Evolutionary conservation across 2,888 invertebrate genomes (phyloP), one percentile per base, ranked within the genome.

Genomic region (Pelosia muscerda): DNA sequence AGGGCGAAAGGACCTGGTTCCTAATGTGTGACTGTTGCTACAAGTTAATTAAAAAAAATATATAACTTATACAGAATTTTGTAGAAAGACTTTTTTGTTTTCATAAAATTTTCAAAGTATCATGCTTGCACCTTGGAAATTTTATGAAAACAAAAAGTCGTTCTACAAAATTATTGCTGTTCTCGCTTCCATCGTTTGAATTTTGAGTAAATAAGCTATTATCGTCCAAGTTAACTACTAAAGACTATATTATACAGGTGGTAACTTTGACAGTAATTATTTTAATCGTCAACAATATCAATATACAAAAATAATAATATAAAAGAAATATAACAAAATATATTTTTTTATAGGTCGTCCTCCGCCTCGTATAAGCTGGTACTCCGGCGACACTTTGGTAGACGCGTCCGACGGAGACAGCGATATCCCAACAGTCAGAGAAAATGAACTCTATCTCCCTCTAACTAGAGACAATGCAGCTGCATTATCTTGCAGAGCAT

Each of bases 301-400:
- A n/a, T n/a, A n/a, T n/a, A n/a, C n/a, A n/a, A n/a, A n/a, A n/a
- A n/a, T n/a, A n/a, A n/a, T n/a, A n/a, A n/a, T n/a, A n/a, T n/a
- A n/a, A n/a, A n/a, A n/a, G n/a, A n/a, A n/a, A n/a, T n/a, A n/a
- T n/a, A n/a, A n/a, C n/a, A n/a, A n/a, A n/a, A n/a, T n/a, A n/a
- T n/a, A n/a, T 10, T 65, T 57, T 1, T 54, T 77, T 77, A 10
- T 88, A 97, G 97, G 97, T 79, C 96, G 96, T 67, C 97, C 97
- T 0, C 95, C 96, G 23, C 97, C 97, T 0, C 95, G 96, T 8
- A 96, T 97, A 74, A 97, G 96, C 69, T 97, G 97, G 97, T 97
- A 97, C 96, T 96, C 97, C 71, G 97, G 97, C 75, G 96, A 96
- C 75, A 96, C 96, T 3, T 94, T 97, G 55, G 94, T 97, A 67